Evolutionary conservation across 2,888 invertebrate species (phyloP).

Genomic region (Branchellion lobata): DNA sequence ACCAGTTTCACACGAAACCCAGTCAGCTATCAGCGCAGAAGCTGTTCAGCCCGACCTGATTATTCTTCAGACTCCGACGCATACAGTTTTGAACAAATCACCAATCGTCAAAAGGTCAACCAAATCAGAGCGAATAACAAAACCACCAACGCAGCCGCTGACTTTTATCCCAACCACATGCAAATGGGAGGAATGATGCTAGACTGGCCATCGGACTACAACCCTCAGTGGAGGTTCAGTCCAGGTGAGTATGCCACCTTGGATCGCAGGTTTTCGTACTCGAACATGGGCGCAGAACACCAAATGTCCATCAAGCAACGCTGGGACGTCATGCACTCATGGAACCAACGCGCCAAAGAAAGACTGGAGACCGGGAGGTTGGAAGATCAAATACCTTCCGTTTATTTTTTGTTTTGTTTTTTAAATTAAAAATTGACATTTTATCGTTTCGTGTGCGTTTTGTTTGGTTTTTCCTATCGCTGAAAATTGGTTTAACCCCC

Average conservation of each 20-base stretch:
- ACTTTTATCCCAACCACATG: constrained; percentile 34
- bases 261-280: constrained; percentile 42
- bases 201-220: constrained; percentile 41
- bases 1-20: constrained; percentile 27
- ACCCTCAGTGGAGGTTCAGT: constrained; percentile 41
- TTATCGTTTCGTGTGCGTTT: too few species aligned
- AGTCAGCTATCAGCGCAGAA: constrained; percentile 26
- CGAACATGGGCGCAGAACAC: constrained; percentile 40
- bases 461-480: too few species aligned
- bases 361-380: constrained; percentile 12
- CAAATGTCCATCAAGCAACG: constrained; percentile 26
- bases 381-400: too few species aligned
- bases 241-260: constrained; percentile 44
- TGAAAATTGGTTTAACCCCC: neutral
- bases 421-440: too few species aligned
- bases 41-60: constrained; percentile 46
- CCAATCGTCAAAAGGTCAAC: constrained; percentile 20
- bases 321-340: constrained; percentile 38
- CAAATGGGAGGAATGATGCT: constrained; percentile 9
- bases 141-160: constrained; percentile 6
- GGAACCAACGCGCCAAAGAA: constrained; percentile 36
- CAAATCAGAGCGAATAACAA: neutral
- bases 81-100: constrained; percentile 37
- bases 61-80: constrained; percentile 51
- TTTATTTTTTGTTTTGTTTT: too few species aligned